Base-by-base conservation (phyloP, 1,140 invertebrate species). In the Glomeris maerens region DNA sequence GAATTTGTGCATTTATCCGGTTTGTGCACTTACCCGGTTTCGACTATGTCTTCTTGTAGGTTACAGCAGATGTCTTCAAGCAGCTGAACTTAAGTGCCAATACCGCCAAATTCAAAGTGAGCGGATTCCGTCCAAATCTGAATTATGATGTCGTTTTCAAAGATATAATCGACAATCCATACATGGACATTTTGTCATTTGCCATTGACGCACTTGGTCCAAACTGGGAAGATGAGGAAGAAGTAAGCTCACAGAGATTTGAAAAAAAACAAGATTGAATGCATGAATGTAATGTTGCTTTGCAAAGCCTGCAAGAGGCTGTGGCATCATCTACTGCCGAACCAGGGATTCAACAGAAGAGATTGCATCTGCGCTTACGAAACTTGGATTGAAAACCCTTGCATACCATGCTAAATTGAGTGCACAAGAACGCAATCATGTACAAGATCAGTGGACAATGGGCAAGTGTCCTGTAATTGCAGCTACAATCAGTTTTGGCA, bases 91-190 rank as follows among this genome's bases (percentile, higher is more conserved):
- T 82, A 28, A 69, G 64, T 50, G 56, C 72, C 44, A 72, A 74
- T 28, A 60, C 78, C 13, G 59, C 59, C 13, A 71, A 62, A 41
- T 81, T 80, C 59, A 78, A 76, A 60, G 68, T 65, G 13, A 69
- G 75, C n/a, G 75, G 73, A 55, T 84, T 80, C 62, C 67, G 80
- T 38, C 56, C 69, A 27, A 83, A 84, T 67, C 60, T 84, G 2
- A 80, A 68, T 62, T 83, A 83, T 63, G 80, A 83, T 60, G 72
- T 83, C 21, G 59, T 67, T n/a, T 89, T 82, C 68, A 84, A 84
- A 64, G 87, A 91, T 61, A 71, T 77, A 17, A 66, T 91, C 31
- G 73, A 78, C 52, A 77, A 90, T 68, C 78, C 84, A 52, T 81
- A 79, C 60, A 72, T 76, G 29, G 80, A 93, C 67, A 69, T 93